A percentile compares a stretch with the other conserved stretches of the same genome.
Conservation (phyloP, 2,888 invertebrate species). For the Plebejus melissa region DNA sequence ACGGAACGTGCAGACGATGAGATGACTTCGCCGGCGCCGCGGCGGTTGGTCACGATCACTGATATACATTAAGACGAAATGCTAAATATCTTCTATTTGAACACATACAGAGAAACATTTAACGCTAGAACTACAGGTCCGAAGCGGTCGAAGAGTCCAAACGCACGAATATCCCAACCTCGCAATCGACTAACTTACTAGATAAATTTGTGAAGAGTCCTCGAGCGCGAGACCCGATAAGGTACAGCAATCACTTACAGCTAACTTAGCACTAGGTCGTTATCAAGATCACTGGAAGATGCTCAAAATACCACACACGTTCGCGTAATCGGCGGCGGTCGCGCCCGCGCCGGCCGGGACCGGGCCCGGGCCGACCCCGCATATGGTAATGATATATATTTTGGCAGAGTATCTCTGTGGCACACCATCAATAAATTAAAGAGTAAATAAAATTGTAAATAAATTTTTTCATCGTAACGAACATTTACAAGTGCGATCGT, state of each 20-base stretch:
- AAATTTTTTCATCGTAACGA: conserved; percentile 72
- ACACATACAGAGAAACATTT: conserved; percentile 75
- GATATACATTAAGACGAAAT: conserved; percentile 60
- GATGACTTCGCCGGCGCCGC: conserved; percentile 37
- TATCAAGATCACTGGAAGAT: conserved; percentile 76
- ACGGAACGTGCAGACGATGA: conserved; percentile 62
- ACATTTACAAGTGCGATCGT: conserved; percentile 75
- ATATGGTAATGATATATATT: conserved; percentile 77
- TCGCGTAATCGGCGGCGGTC: conserved; percentile 54
- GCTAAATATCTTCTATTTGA: conserved; percentile 69
- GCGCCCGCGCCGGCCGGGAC: conserved; percentile 46
- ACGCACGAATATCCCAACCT: conserved; percentile 57
- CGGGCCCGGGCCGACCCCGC: conserved; percentile 48
- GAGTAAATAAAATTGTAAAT: conserved; percentile 76
- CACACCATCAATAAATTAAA: conserved; percentile 78
- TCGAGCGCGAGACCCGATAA: conserved; percentile 60
- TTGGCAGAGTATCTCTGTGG: conserved; percentile 80
- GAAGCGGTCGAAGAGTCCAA: conserved; percentile 60
- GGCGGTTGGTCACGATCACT: conserved; percentile 56
- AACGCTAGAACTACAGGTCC: conserved; percentile 69
- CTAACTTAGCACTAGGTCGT: conserved; percentile 69
- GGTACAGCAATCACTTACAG: conserved; percentile 66
- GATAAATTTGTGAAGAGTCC: conserved; percentile 71
- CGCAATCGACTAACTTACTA: conserved; percentile 62
- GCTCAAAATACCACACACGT: conserved; percentile 62